Conservation (phyloP, 2,888 invertebrate genomes). For the Argynnis bischoffii region DNA sequence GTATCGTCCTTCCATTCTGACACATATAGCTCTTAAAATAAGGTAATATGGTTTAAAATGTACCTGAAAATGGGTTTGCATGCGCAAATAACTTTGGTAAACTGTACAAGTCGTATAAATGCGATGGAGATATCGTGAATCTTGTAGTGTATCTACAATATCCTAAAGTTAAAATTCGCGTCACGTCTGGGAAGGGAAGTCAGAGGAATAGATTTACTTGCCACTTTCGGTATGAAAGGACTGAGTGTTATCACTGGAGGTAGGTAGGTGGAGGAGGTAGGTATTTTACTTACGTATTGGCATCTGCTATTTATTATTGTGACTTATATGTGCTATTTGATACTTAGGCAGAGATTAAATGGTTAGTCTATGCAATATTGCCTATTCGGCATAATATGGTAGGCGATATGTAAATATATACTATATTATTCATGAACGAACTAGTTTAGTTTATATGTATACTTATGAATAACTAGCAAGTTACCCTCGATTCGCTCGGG, state of each 20-base stretch:
- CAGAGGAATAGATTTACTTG: constrained; percentile 56
- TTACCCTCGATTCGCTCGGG: too few species aligned
- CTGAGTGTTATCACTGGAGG: constrained; percentile 33
- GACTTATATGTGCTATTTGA: background rate
- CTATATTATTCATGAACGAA: too few species aligned
- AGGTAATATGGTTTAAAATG: constrained; percentile 28
- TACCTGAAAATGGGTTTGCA: constrained; percentile 9
- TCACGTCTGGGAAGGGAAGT: constrained; percentile 58
- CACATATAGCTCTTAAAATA: constrained; percentile 24
- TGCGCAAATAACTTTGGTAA: constrained; percentile 30
- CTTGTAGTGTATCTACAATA: constrained; percentile 24
- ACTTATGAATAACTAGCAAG: too few species aligned
- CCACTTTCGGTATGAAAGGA: constrained; percentile 42
- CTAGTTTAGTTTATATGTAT: too few species aligned
- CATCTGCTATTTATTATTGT: constrained; percentile 19
- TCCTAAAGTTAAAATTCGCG: constrained; percentile 50
- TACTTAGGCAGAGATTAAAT: background rate
- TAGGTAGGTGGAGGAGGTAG: constrained; percentile 13
- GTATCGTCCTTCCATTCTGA: constrained; percentile 2
- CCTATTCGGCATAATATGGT: too few species aligned
- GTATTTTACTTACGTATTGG: constrained; percentile 29
- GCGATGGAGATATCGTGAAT: constrained; percentile 36
- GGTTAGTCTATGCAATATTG: too few species aligned
- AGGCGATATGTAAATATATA: too few species aligned
- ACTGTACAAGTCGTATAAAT: constrained; percentile 39